Evolutionary conservation across 2,888 invertebrate genomes (phyloP).

Genomic region (Cheiracanthium punctorium): DNA sequence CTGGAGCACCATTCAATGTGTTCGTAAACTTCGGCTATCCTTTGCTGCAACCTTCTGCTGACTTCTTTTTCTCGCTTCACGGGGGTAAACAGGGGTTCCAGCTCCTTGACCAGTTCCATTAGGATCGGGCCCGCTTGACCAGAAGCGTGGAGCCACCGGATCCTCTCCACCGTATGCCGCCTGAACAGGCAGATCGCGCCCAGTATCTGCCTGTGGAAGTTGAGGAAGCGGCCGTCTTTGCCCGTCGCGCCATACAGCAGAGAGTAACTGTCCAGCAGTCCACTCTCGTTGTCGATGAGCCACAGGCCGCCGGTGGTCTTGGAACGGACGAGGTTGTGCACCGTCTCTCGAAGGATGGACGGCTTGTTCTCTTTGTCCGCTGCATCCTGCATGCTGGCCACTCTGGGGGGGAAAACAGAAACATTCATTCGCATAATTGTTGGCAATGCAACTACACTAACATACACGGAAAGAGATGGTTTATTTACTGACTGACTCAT

Average conservation of each 20-base stretch:
- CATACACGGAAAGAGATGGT: no score
- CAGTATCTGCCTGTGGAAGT: slow-evolving; percentile 75
- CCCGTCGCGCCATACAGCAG: slow-evolving; percentile 73
- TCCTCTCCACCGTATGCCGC: slow-evolving; percentile 72
- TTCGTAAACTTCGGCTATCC: slow-evolving; percentile 72
- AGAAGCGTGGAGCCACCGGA: slow-evolving; percentile 65
- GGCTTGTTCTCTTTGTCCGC: slow-evolving; percentile 75
- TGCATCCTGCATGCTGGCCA: slow-evolving; percentile 77
- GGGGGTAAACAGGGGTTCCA: slow-evolving; percentile 73
- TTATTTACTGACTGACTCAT: no score
- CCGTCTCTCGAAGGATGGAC: slow-evolving; percentile 75
- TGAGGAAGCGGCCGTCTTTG: slow-evolving; percentile 72
- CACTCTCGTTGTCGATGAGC: slow-evolving; percentile 77
- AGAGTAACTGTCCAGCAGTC: slow-evolving; percentile 76
- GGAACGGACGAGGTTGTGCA: slow-evolving; percentile 76
- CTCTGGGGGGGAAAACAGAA: slow-evolving; percentile 74
- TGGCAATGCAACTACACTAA: no score
- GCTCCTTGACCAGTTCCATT: slow-evolving; percentile 66
- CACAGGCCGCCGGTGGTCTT: slow-evolving; percentile 74
- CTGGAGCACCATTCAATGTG: slow-evolving; percentile 70
- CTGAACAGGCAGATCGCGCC: slow-evolving; percentile 75
- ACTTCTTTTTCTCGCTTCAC: slow-evolving; percentile 71
- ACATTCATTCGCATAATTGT: no score
- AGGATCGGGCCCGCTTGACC: slow-evolving; percentile 71
- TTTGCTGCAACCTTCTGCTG: slow-evolving; percentile 71